Percentiles rank a stretch among this genome's conserved stretches.
These are phyloP conservation scores for Oreochromis aureus DNA, from an alignment of 2,113 vertebrate species.

Conservation along the genomic window DNA sequence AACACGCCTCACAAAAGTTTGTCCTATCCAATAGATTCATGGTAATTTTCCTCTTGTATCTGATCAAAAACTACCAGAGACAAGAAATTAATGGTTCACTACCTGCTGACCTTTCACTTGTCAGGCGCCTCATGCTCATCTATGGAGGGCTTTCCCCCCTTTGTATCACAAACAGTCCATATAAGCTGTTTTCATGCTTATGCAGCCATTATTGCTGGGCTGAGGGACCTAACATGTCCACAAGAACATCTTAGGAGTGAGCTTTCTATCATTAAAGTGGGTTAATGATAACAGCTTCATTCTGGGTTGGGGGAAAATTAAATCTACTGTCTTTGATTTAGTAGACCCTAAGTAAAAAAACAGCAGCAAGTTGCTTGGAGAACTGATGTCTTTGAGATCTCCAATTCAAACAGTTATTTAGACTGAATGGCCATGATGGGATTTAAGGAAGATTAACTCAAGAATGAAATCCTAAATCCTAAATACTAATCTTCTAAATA, in stretches of 20 bases:
- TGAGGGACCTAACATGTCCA: neutral
- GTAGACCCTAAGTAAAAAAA: neutral
- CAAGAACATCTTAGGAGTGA: neutral
- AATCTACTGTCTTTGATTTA: neutral
- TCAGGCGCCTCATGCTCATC: neutral
- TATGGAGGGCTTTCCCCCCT: neutral
- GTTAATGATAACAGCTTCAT: neutral
- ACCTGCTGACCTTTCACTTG: neutral
- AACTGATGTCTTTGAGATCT: neutral
- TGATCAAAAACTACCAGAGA: neutral
- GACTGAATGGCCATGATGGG: neutral
- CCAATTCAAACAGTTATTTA: neutral
- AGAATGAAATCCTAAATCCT: slow-evolving; percentile 2
- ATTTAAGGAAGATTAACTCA: slow-evolving; percentile 6
- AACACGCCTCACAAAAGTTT: neutral
- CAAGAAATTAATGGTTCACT: neutral
- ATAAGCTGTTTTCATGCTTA: neutral
- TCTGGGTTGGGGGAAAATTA: neutral
- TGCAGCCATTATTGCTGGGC: neutral
- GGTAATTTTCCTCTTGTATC: neutral
- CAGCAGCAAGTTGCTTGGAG: neutral
- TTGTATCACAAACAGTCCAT: neutral
- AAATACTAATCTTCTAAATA: neutral
- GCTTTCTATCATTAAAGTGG: neutral
- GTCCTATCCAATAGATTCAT: neutral